Percentiles rank a stretch among this genome's conserved stretches.
phyloP scores from a whole-genome alignment of 2,888 invertebrate species.

The Azorinus chamasolen region DNA sequence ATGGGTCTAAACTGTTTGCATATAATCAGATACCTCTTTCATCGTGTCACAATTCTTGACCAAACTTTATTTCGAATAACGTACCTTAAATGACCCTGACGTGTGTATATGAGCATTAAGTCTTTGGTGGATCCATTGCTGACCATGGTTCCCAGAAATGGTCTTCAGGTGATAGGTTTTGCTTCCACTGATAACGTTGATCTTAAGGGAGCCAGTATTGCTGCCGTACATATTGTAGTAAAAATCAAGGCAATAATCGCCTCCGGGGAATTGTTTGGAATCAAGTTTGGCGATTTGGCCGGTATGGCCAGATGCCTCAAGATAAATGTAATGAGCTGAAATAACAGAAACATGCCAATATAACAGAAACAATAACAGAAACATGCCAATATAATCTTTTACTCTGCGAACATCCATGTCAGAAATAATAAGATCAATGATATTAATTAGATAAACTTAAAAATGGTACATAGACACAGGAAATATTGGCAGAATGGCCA shows the following conservation, averaged over 20 bases:
- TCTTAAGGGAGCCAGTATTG: slow-evolving; percentile 67
- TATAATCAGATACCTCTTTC: no score
- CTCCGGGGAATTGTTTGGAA: slow-evolving; percentile 65
- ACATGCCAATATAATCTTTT: no score
- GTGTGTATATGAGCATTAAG: slow-evolving; percentile 62
- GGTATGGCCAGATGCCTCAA: slow-evolving; percentile 72
- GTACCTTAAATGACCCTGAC: slow-evolving; percentile 54
- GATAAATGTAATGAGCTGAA: slow-evolving; percentile 76
- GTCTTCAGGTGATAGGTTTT: slow-evolving; percentile 42
- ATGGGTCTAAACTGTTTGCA: no score
- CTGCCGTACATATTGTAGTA: slow-evolving; percentile 78
- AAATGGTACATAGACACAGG: no score
- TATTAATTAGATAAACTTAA: no score
- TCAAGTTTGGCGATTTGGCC: slow-evolving; percentile 63
- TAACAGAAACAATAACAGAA: no score
- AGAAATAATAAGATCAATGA: no score
- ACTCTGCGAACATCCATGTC: no score
- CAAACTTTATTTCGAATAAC: no score
- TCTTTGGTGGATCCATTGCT: slow-evolving; percentile 60
- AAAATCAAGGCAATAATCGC: slow-evolving; percentile 76
- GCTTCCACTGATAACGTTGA: slow-evolving; percentile 57
- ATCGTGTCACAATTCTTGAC: no score
- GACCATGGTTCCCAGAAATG: slow-evolving; percentile 66
- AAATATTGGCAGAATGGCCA: no score
- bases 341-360: neutral